phyloP scores from a whole-genome alignment of 2,113 vertebrate genomes.

The Sialia sialis region DNA sequence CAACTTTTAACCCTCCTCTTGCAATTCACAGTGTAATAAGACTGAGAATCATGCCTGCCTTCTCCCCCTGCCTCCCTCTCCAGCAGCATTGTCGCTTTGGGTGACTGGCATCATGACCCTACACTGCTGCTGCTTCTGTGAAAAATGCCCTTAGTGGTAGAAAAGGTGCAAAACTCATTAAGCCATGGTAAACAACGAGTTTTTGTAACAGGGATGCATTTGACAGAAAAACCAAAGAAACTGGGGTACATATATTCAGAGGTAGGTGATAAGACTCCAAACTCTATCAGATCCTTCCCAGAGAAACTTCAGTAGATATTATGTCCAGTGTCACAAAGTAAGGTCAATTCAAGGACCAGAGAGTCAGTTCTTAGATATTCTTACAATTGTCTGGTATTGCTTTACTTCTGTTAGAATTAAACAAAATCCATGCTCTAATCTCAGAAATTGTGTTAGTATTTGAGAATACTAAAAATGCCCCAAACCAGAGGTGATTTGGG shows the following conservation, averaged over 20 bases:
- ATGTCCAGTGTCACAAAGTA: background rate
- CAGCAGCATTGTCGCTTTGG: background rate
- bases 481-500: background rate
- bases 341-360: background rate
- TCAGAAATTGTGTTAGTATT: background rate
- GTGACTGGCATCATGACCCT: background rate
- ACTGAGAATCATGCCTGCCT: background rate
- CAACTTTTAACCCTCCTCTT: background rate
- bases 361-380: background rate
- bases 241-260: background rate
- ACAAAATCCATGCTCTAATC: background rate
- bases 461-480: background rate
- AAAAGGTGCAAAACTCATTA: background rate
- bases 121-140: background rate
- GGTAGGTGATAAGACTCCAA: background rate
- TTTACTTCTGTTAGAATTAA: background rate
- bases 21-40: background rate
- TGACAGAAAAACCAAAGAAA: background rate
- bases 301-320: background rate
- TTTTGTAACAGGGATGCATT: background rate
- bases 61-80: background rate
- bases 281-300: background rate
- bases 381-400: background rate
- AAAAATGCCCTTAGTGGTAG: background rate
- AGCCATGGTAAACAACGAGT: background rate